These are phyloP conservation scores for Collichthys lucidus DNA, from an alignment of 2,113 vertebrate genomes.

Conservation along the genomic window DNA sequence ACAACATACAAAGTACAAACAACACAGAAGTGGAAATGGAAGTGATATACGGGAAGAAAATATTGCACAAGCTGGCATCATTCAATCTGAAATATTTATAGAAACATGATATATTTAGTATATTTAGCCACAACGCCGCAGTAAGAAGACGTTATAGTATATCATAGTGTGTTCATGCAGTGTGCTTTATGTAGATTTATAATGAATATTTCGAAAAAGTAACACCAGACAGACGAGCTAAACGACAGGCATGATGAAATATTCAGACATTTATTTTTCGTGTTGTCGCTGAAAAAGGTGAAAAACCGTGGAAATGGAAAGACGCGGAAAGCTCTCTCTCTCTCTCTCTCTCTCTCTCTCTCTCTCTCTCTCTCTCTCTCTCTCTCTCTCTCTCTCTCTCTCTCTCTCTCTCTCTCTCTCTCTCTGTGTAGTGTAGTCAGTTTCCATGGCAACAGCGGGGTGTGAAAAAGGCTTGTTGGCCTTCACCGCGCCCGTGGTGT, in stretches of 20 bases:
- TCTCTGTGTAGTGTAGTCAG: constrained; percentile 56
- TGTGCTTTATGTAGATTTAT: background rate
- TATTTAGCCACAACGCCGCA: background rate
- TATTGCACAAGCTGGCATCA: background rate
- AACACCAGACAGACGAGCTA: background rate
- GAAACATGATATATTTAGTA: background rate
- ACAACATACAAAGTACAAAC: background rate
- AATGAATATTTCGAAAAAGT: background rate
- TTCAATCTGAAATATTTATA: background rate
- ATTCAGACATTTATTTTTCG: constrained; percentile 16
- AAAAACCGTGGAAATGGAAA: constrained; percentile 40
- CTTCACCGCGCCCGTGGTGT: constrained; percentile 72
- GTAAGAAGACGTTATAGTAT: background rate
- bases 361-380: constrained; percentile 8
- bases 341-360: too few relatives aligned
- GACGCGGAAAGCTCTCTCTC: constrained; percentile 27
- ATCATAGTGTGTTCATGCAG: background rate
- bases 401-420: background rate
- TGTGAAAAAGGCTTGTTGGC: constrained; percentile 75
- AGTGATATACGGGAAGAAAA: background rate
- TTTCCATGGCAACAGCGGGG: constrained; percentile 82
- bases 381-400: too few relatives aligned
- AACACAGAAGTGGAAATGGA: background rate
- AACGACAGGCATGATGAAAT: background rate
- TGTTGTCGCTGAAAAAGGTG: constrained; percentile 44